Conservation (phyloP, 92 coral and sea anemone genomes). For the Anthopleura xanthogrammica region DNA sequence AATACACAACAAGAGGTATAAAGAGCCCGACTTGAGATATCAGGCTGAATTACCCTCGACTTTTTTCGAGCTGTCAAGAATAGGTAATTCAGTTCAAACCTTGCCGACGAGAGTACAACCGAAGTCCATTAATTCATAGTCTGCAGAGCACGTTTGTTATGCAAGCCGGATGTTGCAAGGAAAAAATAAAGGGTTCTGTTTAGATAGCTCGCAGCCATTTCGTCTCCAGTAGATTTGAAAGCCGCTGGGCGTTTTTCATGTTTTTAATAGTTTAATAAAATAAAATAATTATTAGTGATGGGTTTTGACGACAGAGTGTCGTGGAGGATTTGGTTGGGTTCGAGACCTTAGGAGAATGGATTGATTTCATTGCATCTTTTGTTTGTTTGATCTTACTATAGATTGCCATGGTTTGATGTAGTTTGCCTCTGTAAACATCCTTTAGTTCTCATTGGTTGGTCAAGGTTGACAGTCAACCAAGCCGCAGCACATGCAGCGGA, state of each 20-base stretch:
- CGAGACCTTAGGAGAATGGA: neutral
- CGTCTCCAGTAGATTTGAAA: neutral
- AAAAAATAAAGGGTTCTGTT: constrained; percentile 16
- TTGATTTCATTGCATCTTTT: neutral
- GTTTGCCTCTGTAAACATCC: constrained; percentile 7
- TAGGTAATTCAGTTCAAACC: neutral
- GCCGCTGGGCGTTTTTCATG: neutral
- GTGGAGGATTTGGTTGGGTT: neutral
- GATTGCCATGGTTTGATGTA: constrained; percentile 4
- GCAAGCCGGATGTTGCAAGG: constrained; percentile 12
- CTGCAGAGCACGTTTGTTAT: neutral
- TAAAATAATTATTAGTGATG: neutral
- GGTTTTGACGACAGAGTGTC: neutral
- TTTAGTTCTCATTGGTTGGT: constrained; percentile 12
- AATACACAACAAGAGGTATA: neutral
- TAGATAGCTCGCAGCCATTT: constrained; percentile 15
- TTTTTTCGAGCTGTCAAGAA: constrained; percentile 2
- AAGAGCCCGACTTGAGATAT: neutral
- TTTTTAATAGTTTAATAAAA: neutral
- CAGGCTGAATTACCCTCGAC: neutral
- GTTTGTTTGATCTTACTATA: neutral
- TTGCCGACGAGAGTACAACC: constrained; percentile 5
- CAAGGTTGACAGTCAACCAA: constrained; percentile 5
- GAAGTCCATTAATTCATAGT: neutral
- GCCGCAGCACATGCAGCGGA: constrained; percentile 6